Base-by-base conservation (phyloP, 2,888 invertebrate genomes). In the Agonopterix arenella region DNA sequence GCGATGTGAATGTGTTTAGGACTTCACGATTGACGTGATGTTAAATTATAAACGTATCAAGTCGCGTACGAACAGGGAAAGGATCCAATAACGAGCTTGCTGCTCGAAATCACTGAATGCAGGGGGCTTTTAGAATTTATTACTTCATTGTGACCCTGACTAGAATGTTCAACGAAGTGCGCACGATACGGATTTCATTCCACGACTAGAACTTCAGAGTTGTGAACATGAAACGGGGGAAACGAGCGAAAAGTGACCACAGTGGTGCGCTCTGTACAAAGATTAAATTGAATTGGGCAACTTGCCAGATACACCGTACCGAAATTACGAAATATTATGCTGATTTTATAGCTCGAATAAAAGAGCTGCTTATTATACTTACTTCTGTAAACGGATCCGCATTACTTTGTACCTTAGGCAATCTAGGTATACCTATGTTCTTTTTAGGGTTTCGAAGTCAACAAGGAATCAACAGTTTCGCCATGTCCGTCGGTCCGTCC, bases 211-310 rank as follows among this genome's bases (percentile, higher is more conserved):
- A 60, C 55, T 55, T 53, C 52, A 48, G 62, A 65, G 65, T 58
- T 58, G 64, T 68, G 72, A 68, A 71, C 66, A 65, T 63, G 61
- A 60, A 67, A 61, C 66, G 65, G 61, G 63, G 64, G 59, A 62
- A 67, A 62, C 58, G 61, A 60, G 64, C 63, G 63, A 66, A 74
- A 73, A 80, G 77, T 81, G 83, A 83, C 83, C 83, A 80, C 84
- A 77, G 66, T 67, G 66, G 58, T 65, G 68, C 70, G 70, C 67
- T 63, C 69, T 66, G 71, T 70, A 78, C 78, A 79, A 83, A 84
- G 80, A 85, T 83, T 80, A 84, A 84, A 84, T 84, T 76, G 77
- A 75, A 75, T 66, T 70, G 75, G 84, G 85, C 82, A 66, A 58
- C 56, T 60, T 57, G 80, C 85, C 84, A 83, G 70, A 61, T 62